These are phyloP conservation scores for Liodrosophila aerea DNA, from an alignment of 2,888 invertebrate genomes.

Conservation along the genomic window DNA sequence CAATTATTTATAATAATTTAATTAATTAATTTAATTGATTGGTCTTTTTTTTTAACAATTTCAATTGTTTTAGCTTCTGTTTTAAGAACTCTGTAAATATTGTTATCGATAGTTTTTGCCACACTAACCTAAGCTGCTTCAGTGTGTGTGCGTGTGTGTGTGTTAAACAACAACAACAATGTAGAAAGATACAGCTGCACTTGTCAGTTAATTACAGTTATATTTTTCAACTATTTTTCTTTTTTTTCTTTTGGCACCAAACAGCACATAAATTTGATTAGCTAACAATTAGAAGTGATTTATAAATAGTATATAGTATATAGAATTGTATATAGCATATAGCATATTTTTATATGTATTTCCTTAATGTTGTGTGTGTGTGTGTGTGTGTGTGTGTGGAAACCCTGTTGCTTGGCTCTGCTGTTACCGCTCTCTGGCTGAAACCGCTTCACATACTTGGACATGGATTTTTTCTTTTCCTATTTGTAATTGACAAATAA, in stretches of 20 bases:
- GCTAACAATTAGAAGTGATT: constrained; percentile 21
- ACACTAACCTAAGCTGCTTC: not conserved
- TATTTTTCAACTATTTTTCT: not conserved
- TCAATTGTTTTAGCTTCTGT: no score
- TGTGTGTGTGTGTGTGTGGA: constrained; percentile 47
- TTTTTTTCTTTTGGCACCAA: constrained; percentile 6
- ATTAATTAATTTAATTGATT: no score
- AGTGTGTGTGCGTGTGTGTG: not conserved
- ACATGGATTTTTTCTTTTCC: constrained; percentile 4
- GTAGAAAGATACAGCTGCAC: not conserved
- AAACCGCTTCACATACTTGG: constrained; percentile 6
- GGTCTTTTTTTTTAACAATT: no score
- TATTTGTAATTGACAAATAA: constrained; percentile 67
- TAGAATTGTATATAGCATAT: not conserved
- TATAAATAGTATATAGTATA: not conserved
- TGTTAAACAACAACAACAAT: not conserved
- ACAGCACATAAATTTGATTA: constrained; percentile 9
- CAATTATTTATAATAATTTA: no score
- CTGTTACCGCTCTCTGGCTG: constrained; percentile 3
- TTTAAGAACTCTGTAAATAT: no score
- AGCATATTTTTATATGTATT: not conserved
- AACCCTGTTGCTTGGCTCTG: constrained; percentile 47
- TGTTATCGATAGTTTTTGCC: no score
- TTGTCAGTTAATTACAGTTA: not conserved
- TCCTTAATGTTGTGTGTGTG: constrained; percentile 31